A percentile compares a stretch with the other conserved stretches of the same genome.
Conservation (phyloP, 1,140 invertebrate species). For the Sitobion miscanthi region DNA sequence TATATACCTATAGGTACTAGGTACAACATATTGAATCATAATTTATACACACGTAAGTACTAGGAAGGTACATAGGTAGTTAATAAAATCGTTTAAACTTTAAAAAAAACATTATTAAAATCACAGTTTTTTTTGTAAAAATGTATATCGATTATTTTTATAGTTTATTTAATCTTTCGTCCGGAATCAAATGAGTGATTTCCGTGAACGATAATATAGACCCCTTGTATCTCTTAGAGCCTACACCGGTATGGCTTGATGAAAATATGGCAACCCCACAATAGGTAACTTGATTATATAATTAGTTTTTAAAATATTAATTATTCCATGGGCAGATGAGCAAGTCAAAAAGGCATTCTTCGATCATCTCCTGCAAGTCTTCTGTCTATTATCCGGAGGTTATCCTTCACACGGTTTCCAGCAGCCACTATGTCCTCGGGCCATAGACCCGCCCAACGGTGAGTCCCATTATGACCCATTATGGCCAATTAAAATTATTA, state of each 20-base stretch:
- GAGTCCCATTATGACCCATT: constrained; percentile 23
- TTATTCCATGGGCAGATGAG: background rate
- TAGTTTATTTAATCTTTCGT: background rate
- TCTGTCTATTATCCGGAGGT: constrained; percentile 25
- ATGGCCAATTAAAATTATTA: constrained; percentile 50
- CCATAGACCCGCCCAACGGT: constrained; percentile 20
- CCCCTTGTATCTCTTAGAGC: background rate
- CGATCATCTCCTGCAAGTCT: background rate
- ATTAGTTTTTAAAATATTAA: background rate
- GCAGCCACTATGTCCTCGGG: background rate
- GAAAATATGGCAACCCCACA: background rate
- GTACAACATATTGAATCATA: background rate
- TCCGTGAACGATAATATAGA: background rate
- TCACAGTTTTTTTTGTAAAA: background rate
- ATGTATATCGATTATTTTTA: background rate
- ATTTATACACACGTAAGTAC: background rate
- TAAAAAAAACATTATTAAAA: background rate
- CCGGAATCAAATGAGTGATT: background rate
- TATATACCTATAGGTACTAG: background rate
- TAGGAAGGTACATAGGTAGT: background rate
- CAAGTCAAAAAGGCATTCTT: background rate
- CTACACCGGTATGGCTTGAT: background rate
- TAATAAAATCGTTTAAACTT: background rate
- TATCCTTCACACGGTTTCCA: constrained; percentile 47
- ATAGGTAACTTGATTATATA: background rate